These are phyloP conservation scores for Erebia epiphron DNA, from an alignment of 2,888 invertebrate species.

Conservation along the genomic window DNA sequence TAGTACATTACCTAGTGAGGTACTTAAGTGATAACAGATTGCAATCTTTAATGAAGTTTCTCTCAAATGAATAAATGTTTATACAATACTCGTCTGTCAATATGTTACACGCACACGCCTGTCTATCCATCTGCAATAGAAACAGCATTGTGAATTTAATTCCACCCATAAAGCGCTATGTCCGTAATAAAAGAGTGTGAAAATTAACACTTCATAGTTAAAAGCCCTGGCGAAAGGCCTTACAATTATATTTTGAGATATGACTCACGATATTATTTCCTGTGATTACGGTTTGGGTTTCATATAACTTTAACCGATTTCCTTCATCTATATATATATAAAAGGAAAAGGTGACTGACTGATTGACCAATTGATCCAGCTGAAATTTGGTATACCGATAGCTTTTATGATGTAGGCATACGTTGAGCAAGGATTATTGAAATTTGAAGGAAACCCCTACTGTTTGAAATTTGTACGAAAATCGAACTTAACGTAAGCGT, in stretches of 20 bases:
- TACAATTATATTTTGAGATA: slow-evolving; percentile 15
- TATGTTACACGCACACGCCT: slow-evolving; percentile 3
- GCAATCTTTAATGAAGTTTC: slow-evolving; percentile 3
- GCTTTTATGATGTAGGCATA: too few relatives aligned
- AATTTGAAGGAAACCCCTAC: too few relatives aligned
- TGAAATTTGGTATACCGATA: too few relatives aligned
- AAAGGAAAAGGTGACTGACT: too few relatives aligned
- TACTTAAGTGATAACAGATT: background rate
- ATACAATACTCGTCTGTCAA: slow-evolving; percentile 15
- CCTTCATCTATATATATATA: too few relatives aligned
- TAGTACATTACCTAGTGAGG: background rate
- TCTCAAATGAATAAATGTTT: slow-evolving; percentile 4
- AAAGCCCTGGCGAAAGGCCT: slow-evolving; percentile 37
- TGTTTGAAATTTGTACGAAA: too few relatives aligned
- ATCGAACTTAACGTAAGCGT: too few relatives aligned
- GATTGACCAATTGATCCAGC: too few relatives aligned
- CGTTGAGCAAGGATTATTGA: too few relatives aligned
- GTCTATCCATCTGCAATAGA: slow-evolving; percentile 15
- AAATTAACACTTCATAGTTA: slow-evolving; percentile 40
- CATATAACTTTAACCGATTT: too few relatives aligned
- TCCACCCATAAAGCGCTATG: slow-evolving; percentile 27
- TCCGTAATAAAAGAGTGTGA: slow-evolving; percentile 39
- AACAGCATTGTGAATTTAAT: slow-evolving; percentile 39
- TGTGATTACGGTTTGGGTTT: too few relatives aligned
- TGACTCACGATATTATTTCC: background rate